These are phyloP conservation scores for Muscidifurax raptorellus DNA, from an alignment of 1,140 invertebrate species.

Conservation along the genomic window DNA sequence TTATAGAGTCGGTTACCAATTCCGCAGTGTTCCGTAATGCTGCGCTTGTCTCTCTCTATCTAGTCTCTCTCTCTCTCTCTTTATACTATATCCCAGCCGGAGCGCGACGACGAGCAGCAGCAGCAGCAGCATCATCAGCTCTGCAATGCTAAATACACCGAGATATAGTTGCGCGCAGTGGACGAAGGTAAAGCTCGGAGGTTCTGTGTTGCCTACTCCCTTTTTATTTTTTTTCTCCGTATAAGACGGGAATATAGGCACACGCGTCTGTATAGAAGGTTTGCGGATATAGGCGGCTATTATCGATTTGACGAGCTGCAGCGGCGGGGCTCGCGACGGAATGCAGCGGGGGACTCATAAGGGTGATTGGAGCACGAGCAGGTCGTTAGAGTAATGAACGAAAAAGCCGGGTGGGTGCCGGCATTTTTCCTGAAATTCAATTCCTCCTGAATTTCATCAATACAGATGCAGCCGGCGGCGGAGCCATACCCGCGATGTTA, in stretches of 20 bases:
- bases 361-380: not conserved
- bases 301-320: conserved; percentile 10
- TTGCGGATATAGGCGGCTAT: not conserved
- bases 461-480: too few relatives aligned
- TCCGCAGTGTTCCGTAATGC: conserved; percentile 31
- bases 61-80: conserved; percentile 1
- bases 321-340: not conserved
- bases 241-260: too few relatives aligned
- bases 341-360: not conserved
- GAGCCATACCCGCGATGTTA: too few relatives aligned
- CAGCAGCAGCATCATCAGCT: too few relatives aligned
- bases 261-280: too few relatives aligned
- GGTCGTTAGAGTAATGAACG: not conserved
- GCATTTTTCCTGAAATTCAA: not conserved
- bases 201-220: not conserved
- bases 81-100: not conserved
- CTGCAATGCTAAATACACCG: conserved; percentile 43
- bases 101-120: conserved; percentile 2
- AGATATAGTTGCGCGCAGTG: conserved; percentile 32
- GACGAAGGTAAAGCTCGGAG: conserved; percentile 1
- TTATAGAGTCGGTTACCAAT: conserved; percentile 49
- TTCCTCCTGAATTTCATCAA: not conserved
- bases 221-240: not conserved
- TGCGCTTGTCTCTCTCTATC: conserved; percentile 37
- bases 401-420: not conserved